Base-by-base conservation (phyloP, 1,140 invertebrate species). In the Charaxes varanes region DNA sequence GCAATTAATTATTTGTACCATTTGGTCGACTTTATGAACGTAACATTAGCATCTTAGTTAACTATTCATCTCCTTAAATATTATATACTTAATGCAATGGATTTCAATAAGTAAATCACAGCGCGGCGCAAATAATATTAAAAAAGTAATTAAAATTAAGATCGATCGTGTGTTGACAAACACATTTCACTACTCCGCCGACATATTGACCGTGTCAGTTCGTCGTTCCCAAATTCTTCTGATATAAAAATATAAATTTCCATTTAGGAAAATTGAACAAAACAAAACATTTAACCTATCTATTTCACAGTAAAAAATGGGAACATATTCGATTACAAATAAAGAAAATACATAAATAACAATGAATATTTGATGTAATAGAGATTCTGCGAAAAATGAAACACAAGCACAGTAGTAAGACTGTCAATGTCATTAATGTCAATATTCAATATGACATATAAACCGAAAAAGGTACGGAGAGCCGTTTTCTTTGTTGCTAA, bases 131-230 rank as follows among this genome's bases (percentile, higher is more conserved):
- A 34, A 21, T 37, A 49, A 48, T 14, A 32, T 45, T 38, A 24
- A n/a, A 42, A 37, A 42, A 38, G 32, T 30, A 41, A 49, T 42
- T 42, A 54, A 45, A 48, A 48, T 23, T 36, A 18, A 21, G 34
- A 74, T 76, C 69, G 55, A 74, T 78, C 68, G 45, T 51, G 50
- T 78, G 73, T 78, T 78, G 73, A 79, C 67, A 79, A 79, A 79
- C 74, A 74, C 58, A 64, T 60, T 60, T 54, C 51, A 52, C 47
- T 42, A 38, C 40, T 44, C 41, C n/a, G 41, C 49, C 33, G 54
- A 62, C 57, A 62, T 62, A 52, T 62, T 62, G 49, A 43, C 31
- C n/a, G n/a, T n/a, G n/a, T n/a, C n/a, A n/a, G n/a, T n/a, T n/a
- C n/a, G n/a, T n/a, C n/a, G n/a, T n/a, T n/a, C n/a, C n/a, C n/a